These are phyloP conservation scores for Scaptodrosophila lebanonensis DNA, from an alignment of 1,140 invertebrate genomes.

Conservation along the genomic window DNA sequence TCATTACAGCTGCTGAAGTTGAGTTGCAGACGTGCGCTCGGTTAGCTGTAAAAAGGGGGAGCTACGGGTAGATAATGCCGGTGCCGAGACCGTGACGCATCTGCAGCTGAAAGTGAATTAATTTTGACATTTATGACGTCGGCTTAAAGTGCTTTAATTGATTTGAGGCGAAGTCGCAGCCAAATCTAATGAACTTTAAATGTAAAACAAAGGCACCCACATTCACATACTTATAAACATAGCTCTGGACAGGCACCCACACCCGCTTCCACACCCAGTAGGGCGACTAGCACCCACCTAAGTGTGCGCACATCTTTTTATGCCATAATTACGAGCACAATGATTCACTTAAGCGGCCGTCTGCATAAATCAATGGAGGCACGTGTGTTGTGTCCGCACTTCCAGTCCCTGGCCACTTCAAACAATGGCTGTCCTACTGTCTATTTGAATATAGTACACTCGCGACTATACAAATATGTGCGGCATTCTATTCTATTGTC, in stretches of 20 bases:
- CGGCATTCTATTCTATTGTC: too few relatives aligned
- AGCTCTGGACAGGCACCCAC: too few relatives aligned
- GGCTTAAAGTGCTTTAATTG: conserved; percentile 66
- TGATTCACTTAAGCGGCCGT: conserved; percentile 27
- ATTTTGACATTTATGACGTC: conserved; percentile 69
- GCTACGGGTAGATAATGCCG: conserved; percentile 6
- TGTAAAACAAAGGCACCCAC: too few relatives aligned
- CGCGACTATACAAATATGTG: too few relatives aligned
- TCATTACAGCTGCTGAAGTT: conserved; percentile 63
- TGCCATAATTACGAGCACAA: conserved; percentile 5
- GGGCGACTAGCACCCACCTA: conserved; percentile 1
- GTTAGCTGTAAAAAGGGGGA: conserved; percentile 1
- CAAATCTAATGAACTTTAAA: too few relatives aligned
- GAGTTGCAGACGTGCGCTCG: conserved; percentile 26
- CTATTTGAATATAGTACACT: too few relatives aligned
- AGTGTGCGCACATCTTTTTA: conserved; percentile 1
- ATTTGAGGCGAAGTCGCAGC: conserved; percentile 28
- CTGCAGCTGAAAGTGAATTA: conserved; percentile 65
- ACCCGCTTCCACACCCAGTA: conserved; percentile 1
- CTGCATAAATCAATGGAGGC: conserved; percentile 7
- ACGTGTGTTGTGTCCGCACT: too few relatives aligned
- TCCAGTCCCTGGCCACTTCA: too few relatives aligned
- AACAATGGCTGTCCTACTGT: too few relatives aligned
- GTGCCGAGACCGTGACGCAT: conserved; percentile 1
- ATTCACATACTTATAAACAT: too few relatives aligned